These are phyloP conservation scores for Halesus radiatus DNA, from an alignment of 1,140 invertebrate genomes.

Conservation along the genomic window DNA sequence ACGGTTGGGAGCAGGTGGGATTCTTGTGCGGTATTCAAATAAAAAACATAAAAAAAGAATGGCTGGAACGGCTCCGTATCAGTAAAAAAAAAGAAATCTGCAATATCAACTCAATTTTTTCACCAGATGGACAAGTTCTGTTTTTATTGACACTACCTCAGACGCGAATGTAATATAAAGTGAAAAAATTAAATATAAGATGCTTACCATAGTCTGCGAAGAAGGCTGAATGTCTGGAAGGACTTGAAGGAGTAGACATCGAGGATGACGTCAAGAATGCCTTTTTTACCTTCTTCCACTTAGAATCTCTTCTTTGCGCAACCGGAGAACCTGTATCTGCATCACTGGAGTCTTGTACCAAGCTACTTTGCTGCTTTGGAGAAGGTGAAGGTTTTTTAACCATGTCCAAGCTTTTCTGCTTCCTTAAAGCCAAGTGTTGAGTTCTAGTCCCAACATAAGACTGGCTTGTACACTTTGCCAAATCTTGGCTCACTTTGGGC, in stretches of 20 bases:
- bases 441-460: not conserved
- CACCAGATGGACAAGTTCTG: no score
- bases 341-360: slow-evolving; percentile 64
- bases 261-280: slow-evolving; percentile 77
- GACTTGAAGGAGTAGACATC: slow-evolving; percentile 78
- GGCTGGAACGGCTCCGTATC: no score
- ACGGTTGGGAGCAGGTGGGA: no score
- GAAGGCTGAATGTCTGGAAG: slow-evolving; percentile 74
- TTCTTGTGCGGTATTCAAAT: no score
- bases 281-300: slow-evolving; percentile 82
- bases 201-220: slow-evolving; percentile 72
- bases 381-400: slow-evolving; percentile 53
- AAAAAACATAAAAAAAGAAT: no score
- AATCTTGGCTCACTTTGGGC: no score
- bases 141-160: no score
- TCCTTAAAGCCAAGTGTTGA: slow-evolving; percentile 64
- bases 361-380: slow-evolving; percentile 59
- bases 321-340: slow-evolving; percentile 60
- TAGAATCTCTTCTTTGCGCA: slow-evolving; percentile 68
- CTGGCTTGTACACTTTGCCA: slow-evolving; percentile 29
- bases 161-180: not conserved
- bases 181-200: not conserved
- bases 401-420: slow-evolving; percentile 67
- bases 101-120: no score
- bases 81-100: no score